Conservation (phyloP, 2,888 invertebrate genomes). For the Drosophila neotestacea region DNA sequence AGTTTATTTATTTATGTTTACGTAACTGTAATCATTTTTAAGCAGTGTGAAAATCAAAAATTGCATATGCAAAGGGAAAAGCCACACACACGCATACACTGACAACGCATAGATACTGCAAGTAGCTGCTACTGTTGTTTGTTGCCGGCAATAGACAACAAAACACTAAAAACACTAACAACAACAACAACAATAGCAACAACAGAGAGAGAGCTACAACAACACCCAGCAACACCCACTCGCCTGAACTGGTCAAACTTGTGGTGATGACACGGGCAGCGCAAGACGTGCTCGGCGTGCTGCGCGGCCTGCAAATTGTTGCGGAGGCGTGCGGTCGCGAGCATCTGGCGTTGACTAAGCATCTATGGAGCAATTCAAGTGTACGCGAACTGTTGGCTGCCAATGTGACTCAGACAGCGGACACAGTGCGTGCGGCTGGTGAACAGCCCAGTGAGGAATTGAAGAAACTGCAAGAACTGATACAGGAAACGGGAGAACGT, state of each 20-base stretch:
- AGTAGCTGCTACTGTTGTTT: slow-evolving; percentile 4
- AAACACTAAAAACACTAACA: slow-evolving; percentile 4
- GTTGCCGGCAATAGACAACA: slow-evolving; percentile 28
- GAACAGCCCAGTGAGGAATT: slow-evolving; percentile 81
- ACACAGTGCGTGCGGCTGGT: slow-evolving; percentile 65
- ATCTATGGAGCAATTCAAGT: slow-evolving; percentile 90
- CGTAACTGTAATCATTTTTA: slow-evolving; percentile 43
- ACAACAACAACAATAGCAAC: background rate
- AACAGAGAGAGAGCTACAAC: background rate
- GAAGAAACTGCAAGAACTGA: slow-evolving; percentile 84
- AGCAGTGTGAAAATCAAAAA: slow-evolving; percentile 5
- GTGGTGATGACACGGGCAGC: slow-evolving; percentile 84
- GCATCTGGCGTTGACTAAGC: slow-evolving; percentile 88
- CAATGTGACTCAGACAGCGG: slow-evolving; percentile 67
- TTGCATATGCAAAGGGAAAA: slow-evolving; percentile 4
- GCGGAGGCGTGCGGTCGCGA: slow-evolving; percentile 88
- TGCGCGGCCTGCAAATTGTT: slow-evolving; percentile 90
- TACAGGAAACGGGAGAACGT: slow-evolving; percentile 88
- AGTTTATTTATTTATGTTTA: slow-evolving; percentile 53
- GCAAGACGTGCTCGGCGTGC: slow-evolving; percentile 89
- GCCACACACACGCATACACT: slow-evolving; percentile 12
- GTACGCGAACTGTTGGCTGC: slow-evolving; percentile 86
- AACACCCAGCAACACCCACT: slow-evolving; percentile 29
- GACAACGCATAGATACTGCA: slow-evolving; percentile 11
- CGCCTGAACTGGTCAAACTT: slow-evolving; percentile 40